These are phyloP conservation scores for Scaeva pyrastri DNA, from an alignment of 2,888 invertebrate genomes.

Conservation along the genomic window DNA sequence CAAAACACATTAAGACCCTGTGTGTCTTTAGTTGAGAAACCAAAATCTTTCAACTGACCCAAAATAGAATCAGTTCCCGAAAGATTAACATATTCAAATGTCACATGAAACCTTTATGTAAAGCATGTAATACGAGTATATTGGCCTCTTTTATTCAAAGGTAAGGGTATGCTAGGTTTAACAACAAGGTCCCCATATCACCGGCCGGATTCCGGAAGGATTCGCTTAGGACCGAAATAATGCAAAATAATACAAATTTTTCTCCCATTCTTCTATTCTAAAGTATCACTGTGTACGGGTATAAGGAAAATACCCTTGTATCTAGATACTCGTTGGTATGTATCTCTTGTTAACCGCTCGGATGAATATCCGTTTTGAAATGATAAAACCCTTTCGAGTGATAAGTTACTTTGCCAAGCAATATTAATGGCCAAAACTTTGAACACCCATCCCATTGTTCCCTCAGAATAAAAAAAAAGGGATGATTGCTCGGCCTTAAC, in stretches of 20 bases:
- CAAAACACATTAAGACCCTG: too few species aligned
- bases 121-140: not conserved
- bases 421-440: slow-evolving; percentile 50
- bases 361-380: slow-evolving; percentile 33
- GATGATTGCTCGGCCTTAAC: slow-evolving; percentile 20
- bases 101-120: slow-evolving; percentile 6
- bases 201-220: not conserved
- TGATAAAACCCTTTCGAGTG: slow-evolving; percentile 53
- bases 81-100: slow-evolving; percentile 4
- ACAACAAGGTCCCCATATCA: not conserved
- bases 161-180: not conserved
- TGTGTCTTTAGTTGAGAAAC: not conserved
- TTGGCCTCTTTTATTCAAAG: not conserved
- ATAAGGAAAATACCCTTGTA: not conserved
- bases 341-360: not conserved
- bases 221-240: not conserved
- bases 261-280: not conserved
- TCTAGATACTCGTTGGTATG: not conserved
- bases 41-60: not conserved
- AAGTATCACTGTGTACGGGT: not conserved
- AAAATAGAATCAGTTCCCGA: not conserved
- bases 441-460: not conserved
- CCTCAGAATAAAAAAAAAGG: not conserved
- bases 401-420: slow-evolving; percentile 47
- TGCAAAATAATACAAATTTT: slow-evolving; percentile 20